Base-by-base conservation (phyloP, 1,140 invertebrate species). In the Scaptomyza graminum region DNA sequence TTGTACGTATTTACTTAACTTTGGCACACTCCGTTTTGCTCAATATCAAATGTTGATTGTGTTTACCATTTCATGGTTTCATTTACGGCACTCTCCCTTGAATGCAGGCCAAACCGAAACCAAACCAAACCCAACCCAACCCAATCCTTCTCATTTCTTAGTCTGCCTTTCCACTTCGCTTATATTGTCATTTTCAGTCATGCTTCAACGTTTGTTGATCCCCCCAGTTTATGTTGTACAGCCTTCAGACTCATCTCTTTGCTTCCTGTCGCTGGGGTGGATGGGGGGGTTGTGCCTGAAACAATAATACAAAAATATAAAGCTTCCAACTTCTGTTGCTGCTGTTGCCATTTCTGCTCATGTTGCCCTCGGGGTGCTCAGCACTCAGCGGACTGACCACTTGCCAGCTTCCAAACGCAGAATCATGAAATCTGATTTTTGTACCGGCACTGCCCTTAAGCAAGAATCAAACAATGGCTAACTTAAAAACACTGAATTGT, bases 51-150 rank as follows among this genome's bases (percentile, higher is more conserved):
- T 78, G 75, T 73, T 79, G 76, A 73, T 73, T 79, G 69, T 79
- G 65, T 76, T 79, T 76, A 76, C 74, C 74, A 76, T 76, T 79
- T 79, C 76, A 79, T 79, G 74, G 76, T 79, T 76, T 79, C 76
- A 74, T 76, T 79, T 74, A 79, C 68, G 50, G 37, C 54, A 13
- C 46, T 16, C 31, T 49, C 39, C 44, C 15, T 34, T 9, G 15
- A n/a, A 51, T 25, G 31, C 52, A 41, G 49, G 22, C 15, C 54
- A 47, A 50, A 52, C 22, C 46, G n/a, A 44, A 18, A 13, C 28
- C 3, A 31, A 34, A 55, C 22, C 57, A 9, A 61, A 41, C 41
- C 44, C 1, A 13, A 37, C 8, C 12, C 50, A 13, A 55, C 22
- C 56, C 62, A 22, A 28, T 25, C 3, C 44, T 18, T 5, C n/a